Evolutionary conservation across 2,797 vertebrate genomes (phyloP).

Genomic region (Phalloptychus januarius): DNA sequence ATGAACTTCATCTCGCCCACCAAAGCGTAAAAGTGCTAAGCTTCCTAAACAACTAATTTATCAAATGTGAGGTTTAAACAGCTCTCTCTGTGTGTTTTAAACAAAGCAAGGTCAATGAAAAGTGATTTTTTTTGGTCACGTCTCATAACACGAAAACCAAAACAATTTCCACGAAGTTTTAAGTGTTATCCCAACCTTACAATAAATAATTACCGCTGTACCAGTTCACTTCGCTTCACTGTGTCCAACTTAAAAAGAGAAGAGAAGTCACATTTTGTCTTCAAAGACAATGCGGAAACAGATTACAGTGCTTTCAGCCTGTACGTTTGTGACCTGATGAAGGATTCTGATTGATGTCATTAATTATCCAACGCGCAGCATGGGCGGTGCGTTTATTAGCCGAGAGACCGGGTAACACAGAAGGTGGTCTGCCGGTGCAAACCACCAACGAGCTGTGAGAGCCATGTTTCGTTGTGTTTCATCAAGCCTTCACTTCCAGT

Average conservation of each 20-base stretch:
- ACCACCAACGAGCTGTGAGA: conserved; percentile 12
- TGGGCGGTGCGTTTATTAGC: conserved; percentile 32
- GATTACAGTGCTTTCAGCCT: conserved; percentile 32
- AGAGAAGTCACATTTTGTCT: conserved; percentile 34
- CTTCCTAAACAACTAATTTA: background rate
- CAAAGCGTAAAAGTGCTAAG: background rate
- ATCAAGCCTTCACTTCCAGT: background rate
- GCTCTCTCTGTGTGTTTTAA: background rate
- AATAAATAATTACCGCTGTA: conserved; percentile 40
- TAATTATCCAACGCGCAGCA: conserved; percentile 41
- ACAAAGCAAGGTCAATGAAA: background rate
- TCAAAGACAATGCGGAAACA: conserved; percentile 24
- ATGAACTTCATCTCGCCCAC: background rate
- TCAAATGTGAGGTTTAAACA: background rate
- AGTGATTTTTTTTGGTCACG: background rate
- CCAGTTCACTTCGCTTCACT: conserved; percentile 58
- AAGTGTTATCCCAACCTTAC: background rate
- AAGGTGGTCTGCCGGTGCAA: conserved; percentile 26
- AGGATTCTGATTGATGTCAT: conserved; percentile 51
- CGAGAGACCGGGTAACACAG: conserved; percentile 19
- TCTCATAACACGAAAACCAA: background rate
- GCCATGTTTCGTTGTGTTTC: background rate
- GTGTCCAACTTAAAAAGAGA: conserved; percentile 45
- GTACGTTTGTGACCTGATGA: conserved; percentile 35
- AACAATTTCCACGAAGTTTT: background rate